These are phyloP conservation scores for Brachymystax lenok DNA, from an alignment of 2,797 vertebrate species.

Conservation along the genomic window DNA sequence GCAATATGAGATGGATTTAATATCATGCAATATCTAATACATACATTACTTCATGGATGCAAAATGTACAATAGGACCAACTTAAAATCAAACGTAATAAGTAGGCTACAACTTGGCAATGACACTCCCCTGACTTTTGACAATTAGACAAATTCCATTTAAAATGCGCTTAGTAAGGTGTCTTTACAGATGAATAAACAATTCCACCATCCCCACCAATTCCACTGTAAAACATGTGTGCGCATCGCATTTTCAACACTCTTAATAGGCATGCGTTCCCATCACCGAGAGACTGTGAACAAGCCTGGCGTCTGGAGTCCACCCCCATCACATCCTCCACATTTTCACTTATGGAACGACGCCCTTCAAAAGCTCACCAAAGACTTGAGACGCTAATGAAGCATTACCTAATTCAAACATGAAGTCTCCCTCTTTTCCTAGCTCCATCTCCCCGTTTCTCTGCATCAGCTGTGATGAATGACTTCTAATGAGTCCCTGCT, in stretches of 20 bases:
- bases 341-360: background rate
- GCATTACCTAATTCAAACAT: constrained; percentile 18
- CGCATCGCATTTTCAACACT: background rate
- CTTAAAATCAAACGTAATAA: background rate
- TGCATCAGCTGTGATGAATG: constrained; percentile 20
- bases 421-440: background rate
- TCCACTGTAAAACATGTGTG: background rate
- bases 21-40: background rate
- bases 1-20: background rate
- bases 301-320: background rate
- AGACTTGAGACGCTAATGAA: constrained; percentile 19
- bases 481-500: constrained; percentile 11
- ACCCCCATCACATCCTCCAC: constrained; percentile 1
- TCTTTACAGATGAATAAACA: background rate
- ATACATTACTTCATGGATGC: background rate
- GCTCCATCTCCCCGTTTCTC: constrained; percentile 3
- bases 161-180: background rate
- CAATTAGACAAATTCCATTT: background rate
- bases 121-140: background rate
- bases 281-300: background rate
- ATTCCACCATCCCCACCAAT: background rate
- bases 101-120: background rate
- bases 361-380: constrained; percentile 14
- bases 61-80: background rate
- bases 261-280: background rate